Percentiles rank a stretch among this genome's conserved stretches.
phyloP scores from a whole-genome alignment of 2,888 invertebrate species.

The Epinotia demarniana region DNA sequence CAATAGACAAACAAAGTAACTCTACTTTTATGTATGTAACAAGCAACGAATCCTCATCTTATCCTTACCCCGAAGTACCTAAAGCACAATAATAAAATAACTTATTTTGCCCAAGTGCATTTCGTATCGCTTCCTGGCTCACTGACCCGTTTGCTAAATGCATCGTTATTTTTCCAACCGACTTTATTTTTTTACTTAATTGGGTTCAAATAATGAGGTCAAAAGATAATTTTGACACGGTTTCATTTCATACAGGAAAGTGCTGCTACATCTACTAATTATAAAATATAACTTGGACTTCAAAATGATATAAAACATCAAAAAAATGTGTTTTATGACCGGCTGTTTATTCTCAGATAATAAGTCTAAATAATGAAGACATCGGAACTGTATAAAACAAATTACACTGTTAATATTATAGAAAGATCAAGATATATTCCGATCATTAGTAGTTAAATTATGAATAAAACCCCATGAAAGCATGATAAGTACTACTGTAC shows the following conservation, averaged over 20 bases:
- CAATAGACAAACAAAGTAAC: no score
- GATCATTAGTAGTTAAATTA: not conserved
- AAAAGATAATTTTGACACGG: constrained; percentile 36
- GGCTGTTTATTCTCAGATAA: not conserved
- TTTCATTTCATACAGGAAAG: constrained; percentile 30
- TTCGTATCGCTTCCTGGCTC: constrained; percentile 61
- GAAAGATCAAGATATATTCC: not conserved
- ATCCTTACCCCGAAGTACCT: not conserved
- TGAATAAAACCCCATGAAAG: not conserved
- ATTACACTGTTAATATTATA: not conserved
- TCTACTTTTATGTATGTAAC: not conserved
- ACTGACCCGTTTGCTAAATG: constrained; percentile 58
- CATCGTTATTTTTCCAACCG: constrained; percentile 42
- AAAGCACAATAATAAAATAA: constrained; percentile 21
- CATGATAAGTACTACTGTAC: not conserved
- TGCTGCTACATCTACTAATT: not conserved
- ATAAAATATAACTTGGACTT: not conserved
- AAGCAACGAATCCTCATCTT: not conserved
- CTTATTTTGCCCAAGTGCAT: constrained; percentile 36
- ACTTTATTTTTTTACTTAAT: constrained; percentile 38
- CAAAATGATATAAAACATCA: not conserved
- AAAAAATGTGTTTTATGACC: no score
- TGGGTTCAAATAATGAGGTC: constrained; percentile 31
- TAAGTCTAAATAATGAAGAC: not conserved
- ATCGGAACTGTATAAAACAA: no score